A percentile compares a stretch with the other conserved stretches of the same genome.
Evolutionary conservation across 2,888 invertebrate species (phyloP).

Genomic region (Ormyrus labotus): DNA sequence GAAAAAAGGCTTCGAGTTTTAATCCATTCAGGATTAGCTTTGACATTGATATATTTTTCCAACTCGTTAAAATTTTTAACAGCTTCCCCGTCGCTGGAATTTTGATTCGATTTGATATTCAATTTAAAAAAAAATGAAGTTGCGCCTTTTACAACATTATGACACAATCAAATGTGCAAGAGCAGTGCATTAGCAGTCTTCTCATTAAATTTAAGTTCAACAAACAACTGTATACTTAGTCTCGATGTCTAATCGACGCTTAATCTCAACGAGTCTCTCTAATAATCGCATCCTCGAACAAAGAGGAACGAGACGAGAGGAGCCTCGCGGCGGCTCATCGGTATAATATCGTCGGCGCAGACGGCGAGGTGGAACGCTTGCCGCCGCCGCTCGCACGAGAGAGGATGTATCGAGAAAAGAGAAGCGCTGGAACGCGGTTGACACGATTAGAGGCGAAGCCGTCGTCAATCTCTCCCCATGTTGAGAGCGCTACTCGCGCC

Average conservation of each 20-base stretch:
- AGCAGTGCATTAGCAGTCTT: neutral
- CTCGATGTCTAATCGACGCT: no score
- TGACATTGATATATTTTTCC: no score
- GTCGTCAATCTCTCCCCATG: slow-evolving; percentile 74
- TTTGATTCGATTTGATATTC: no score
- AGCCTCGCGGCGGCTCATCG: neutral
- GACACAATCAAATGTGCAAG: no score
- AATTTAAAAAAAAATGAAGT: no score
- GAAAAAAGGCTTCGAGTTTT: no score
- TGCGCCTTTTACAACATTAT: no score
- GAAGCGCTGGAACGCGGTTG: slow-evolving; percentile 68
- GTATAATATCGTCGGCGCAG: neutral
- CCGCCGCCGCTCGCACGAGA: neutral
- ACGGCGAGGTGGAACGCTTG: neutral
- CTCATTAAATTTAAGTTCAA: neutral
- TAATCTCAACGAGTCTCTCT: no score
- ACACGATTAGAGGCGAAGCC: slow-evolving; percentile 68
- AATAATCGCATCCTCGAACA: no score
- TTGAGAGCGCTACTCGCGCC: slow-evolving; percentile 63
- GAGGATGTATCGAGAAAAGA: slow-evolving; percentile 47
- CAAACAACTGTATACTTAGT: neutral
- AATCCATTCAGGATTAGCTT: no score
- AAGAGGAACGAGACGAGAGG: neutral
- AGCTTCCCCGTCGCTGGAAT: neutral
- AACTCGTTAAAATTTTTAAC: no score